Evolutionary conservation across 1,140 invertebrate genomes (phyloP).

Genomic region (Psilanteris sp.): DNA sequence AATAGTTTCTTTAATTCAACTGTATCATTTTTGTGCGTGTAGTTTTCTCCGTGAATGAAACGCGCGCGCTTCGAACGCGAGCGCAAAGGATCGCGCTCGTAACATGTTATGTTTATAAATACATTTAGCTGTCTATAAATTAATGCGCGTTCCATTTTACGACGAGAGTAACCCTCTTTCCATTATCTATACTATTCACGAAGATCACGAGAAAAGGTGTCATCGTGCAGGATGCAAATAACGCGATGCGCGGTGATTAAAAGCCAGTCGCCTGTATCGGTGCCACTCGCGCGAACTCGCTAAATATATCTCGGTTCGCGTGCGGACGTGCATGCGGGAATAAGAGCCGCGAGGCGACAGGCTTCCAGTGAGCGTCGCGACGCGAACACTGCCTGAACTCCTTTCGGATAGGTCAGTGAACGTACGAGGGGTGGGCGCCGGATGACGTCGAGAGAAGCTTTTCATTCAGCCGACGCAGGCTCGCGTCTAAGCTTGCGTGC

Average conservation of each 20-base stretch:
- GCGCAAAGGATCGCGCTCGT: too few species aligned
- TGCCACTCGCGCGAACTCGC: conserved; percentile 40
- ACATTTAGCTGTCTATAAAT: too few species aligned
- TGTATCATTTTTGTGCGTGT: too few species aligned
- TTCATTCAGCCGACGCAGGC: conserved; percentile 20
- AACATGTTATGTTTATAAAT: too few species aligned
- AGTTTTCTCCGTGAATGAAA: too few species aligned
- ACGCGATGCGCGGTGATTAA: conserved; percentile 27
- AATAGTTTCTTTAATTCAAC: too few species aligned
- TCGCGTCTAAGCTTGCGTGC: conserved; percentile 30
- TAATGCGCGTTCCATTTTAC: too few species aligned
- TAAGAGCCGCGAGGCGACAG: conserved; percentile 26
- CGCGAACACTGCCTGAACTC: conserved; percentile 33
- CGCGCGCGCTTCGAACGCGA: too few species aligned
- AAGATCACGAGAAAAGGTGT: conserved; percentile 37
- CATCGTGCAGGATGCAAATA: conserved; percentile 32
- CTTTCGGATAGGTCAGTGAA: conserved; percentile 58
- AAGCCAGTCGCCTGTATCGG: conserved; percentile 41
- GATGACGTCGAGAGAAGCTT: conserved; percentile 11
- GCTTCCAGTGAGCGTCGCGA: conserved; percentile 45
- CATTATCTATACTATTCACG: too few species aligned
- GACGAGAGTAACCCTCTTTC: too few species aligned
- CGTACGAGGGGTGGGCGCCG: conserved; percentile 42
- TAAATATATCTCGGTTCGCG: conserved; percentile 47
- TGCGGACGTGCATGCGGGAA: conserved; percentile 12